These are phyloP conservation scores for Sciurus vulgaris DNA, from an alignment of 2,797 vertebrate species.

Conservation along the genomic window DNA sequence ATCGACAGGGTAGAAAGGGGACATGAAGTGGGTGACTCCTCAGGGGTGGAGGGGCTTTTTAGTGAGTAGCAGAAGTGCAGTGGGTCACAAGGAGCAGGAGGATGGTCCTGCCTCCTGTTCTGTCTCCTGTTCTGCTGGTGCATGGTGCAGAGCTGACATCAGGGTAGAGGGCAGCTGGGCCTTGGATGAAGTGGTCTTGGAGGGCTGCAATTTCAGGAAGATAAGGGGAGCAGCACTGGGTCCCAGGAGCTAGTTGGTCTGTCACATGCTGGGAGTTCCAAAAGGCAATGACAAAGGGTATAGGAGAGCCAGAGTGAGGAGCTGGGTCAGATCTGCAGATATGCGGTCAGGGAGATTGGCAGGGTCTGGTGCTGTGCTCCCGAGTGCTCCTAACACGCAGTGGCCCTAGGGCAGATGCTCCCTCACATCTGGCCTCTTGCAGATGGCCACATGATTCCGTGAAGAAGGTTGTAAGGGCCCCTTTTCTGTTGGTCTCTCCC, in stretches of 20 bases:
- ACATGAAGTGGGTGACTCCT: neutral
- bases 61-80: neutral
- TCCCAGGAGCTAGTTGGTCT: neutral
- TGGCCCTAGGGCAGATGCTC: neutral
- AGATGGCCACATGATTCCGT: neutral
- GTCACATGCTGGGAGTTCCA: neutral
- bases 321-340: neutral
- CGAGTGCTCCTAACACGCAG: rapidly evolving
- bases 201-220: neutral
- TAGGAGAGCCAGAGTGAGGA: neutral
- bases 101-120: neutral
- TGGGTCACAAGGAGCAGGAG: neutral
- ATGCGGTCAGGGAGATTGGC: neutral
- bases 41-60: neutral
- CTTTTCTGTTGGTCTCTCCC: neutral
- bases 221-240: neutral
- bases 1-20: neutral
- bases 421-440: neutral
- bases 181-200: neutral
- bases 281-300: neutral
- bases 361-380: neutral
- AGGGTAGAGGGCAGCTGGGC: neutral
- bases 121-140: neutral
- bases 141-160: neutral
- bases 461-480: neutral